Percentiles rank a stretch among this genome's conserved stretches.
Evolutionary conservation across 2,113 vertebrate species (phyloP).

Genomic region (Trematocara nigrifrons): DNA sequence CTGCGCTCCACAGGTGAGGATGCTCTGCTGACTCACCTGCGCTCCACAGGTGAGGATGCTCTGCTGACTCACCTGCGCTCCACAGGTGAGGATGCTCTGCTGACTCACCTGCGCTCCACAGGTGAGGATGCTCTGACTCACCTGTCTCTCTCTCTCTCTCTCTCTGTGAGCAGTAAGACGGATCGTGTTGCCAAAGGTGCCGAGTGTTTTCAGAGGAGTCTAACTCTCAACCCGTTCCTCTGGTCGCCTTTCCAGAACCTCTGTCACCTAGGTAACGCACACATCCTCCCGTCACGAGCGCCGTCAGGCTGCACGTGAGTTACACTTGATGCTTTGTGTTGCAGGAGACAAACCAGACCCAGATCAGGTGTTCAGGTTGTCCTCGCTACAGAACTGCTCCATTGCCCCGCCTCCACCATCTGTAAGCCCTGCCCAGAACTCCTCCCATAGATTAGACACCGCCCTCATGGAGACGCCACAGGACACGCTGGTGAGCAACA

Average conservation of each 20-base stretch:
- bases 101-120: no score
- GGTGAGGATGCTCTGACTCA: no score
- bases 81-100: no score
- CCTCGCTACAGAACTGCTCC: constrained; percentile 89
- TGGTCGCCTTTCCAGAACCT: constrained; percentile 97
- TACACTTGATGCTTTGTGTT: not conserved
- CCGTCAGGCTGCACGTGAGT: not conserved
- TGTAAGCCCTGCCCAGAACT: constrained; percentile 84
- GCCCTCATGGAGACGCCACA: constrained; percentile 96
- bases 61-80: no score
- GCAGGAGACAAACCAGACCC: constrained; percentile 97
- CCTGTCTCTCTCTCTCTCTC: not conserved
- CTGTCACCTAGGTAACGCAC: constrained; percentile 90
- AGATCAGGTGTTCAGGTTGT: constrained; percentile 96
- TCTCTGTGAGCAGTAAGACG: constrained; percentile 52
- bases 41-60: no score
- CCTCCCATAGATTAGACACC: constrained; percentile 86
- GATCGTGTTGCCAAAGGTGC: constrained; percentile 85
- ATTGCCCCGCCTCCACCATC: constrained; percentile 77
- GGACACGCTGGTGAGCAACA: constrained; percentile 87
- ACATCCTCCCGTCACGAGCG: not conserved
- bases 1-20: no score
- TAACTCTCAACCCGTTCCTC: constrained; percentile 96
- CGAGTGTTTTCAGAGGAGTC: constrained; percentile 98
- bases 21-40: no score